These are phyloP conservation scores for Caenorhabditis remanei DNA, from an alignment of 1,140 invertebrate species.

Conservation along the genomic window DNA sequence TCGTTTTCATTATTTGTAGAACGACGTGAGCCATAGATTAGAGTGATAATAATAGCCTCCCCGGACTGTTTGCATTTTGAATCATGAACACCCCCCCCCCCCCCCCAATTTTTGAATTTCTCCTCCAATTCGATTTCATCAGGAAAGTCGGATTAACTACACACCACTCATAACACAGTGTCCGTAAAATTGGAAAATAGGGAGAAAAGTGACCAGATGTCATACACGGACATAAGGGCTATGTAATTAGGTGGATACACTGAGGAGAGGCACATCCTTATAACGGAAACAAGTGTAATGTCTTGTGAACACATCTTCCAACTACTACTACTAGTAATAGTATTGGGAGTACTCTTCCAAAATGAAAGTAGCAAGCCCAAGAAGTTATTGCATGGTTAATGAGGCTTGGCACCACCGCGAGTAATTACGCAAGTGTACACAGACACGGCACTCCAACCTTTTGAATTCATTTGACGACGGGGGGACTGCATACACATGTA, in stretches of 20 bases:
- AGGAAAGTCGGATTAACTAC: neutral
- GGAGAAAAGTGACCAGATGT: neutral
- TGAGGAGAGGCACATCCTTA: neutral
- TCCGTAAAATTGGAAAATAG: too few relatives aligned
- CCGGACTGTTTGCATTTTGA: conserved; percentile 29
- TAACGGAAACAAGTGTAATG: conserved; percentile 51
- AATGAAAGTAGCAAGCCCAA: neutral
- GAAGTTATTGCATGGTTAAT: conserved; percentile 54
- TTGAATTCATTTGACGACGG: too few relatives aligned
- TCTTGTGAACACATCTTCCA: neutral
- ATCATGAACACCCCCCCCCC: neutral
- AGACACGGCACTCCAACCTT: neutral
- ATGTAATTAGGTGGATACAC: conserved; percentile 28
- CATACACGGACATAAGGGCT: neutral
- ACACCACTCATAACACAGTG: neutral
- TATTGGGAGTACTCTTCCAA: neutral
- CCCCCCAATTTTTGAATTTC: neutral
- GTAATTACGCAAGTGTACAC: conserved; percentile 55
- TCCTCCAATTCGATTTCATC: neutral
- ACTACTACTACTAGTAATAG: neutral
- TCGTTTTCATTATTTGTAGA: neutral
- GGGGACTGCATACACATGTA: neutral
- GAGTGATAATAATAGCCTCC: conserved; percentile 46
- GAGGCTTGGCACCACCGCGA: neutral
- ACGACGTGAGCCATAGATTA: conserved; percentile 56